Conservation (phyloP, 1,140 invertebrate genomes). For the Globodera rostochiensis region DNA sequence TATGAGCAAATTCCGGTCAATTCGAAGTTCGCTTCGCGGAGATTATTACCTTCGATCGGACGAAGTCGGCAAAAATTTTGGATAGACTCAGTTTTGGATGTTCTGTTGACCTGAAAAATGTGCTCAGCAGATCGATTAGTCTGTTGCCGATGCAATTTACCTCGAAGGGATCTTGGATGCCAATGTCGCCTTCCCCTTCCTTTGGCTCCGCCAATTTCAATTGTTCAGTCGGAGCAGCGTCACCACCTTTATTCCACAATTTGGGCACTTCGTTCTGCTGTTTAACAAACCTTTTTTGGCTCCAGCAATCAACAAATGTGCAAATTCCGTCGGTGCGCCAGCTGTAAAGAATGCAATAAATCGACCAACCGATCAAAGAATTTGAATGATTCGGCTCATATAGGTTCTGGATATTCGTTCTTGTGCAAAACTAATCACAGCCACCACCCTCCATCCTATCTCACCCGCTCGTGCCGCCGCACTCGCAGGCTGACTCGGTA, state of each 20-base stretch:
- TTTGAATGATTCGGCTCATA: too few species aligned
- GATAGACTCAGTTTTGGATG: not conserved
- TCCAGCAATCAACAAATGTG: not conserved
- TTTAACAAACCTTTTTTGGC: not conserved
- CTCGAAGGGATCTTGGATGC: slow-evolving; percentile 5
- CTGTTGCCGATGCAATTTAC: not conserved
- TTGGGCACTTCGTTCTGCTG: too few species aligned
- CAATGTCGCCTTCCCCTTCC: not conserved
- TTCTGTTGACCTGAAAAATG: slow-evolving; percentile 11
- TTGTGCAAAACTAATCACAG: too few species aligned
- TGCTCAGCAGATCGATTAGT: not conserved
- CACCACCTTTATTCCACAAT: too few species aligned
- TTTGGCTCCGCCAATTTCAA: not conserved
- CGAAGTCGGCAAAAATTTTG: slow-evolving; percentile 5
- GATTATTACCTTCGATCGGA: not conserved
- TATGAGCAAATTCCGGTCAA: not conserved
- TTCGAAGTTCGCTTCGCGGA: not conserved
- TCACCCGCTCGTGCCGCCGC: too few species aligned
- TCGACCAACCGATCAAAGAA: not conserved
- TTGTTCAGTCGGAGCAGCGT: not conserved
- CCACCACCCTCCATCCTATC: too few species aligned
- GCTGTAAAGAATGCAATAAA: not conserved
- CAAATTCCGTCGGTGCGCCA: not conserved
- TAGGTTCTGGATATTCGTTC: too few species aligned
- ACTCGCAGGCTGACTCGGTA: too few species aligned